phyloP scores from a whole-genome alignment of 2,113 vertebrate species.

The Grammomys dolichurus region DNA sequence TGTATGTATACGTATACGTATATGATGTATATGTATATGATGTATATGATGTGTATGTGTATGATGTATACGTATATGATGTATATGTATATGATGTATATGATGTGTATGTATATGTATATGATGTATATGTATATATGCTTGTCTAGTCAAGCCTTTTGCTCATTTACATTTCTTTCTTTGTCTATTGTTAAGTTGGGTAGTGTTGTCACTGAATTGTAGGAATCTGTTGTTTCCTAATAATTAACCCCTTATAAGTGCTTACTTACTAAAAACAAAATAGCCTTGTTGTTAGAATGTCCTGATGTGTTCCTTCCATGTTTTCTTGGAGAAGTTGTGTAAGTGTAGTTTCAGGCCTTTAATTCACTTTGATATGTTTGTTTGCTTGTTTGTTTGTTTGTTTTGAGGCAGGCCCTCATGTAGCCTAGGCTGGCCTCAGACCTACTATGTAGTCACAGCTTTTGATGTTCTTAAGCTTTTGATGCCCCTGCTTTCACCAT shows the following conservation, averaged over 20 bases:
- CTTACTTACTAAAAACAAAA: neutral
- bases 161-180: neutral
- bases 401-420: neutral
- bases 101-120: no score
- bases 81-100: no score
- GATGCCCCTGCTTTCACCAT: neutral
- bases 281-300: neutral
- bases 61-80: no score
- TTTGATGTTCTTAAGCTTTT: neutral
- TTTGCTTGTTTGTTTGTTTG: neutral
- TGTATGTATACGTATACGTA: no score
- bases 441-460: neutral
- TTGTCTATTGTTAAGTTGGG: neutral
- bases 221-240: neutral
- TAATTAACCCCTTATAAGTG: neutral
- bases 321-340: neutral
- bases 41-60: no score
- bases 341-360: neutral
- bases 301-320: neutral
- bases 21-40: no score
- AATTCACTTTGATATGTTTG: neutral
- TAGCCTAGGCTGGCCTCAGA: neutral
- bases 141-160: neutral
- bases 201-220: neutral
- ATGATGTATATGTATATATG: no score